phyloP scores from a whole-genome alignment of 2,797 vertebrate genomes.

The Spheniscus humboldti region DNA sequence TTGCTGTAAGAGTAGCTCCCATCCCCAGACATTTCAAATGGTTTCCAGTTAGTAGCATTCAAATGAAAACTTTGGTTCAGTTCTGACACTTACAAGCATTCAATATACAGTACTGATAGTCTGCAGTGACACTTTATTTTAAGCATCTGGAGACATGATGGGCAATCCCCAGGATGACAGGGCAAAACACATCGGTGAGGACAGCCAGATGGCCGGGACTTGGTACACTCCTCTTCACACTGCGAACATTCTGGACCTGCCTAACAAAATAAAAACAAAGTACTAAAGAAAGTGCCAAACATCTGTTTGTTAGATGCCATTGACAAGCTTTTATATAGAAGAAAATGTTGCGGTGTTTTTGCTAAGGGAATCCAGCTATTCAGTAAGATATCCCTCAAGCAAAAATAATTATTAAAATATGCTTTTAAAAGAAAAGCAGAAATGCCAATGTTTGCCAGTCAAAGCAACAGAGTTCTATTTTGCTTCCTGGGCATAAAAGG shows the following conservation, averaged over 20 bases:
- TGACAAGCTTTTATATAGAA: not conserved
- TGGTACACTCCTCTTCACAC: conserved; percentile 83
- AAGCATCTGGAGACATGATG: conserved; percentile 83
- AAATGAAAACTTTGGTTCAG: not conserved
- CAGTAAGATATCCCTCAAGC: not conserved
- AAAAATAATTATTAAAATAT: not conserved
- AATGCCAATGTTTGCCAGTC: not conserved
- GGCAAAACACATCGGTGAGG: conserved; percentile 80
- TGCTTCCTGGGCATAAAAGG: not conserved
- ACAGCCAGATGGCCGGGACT: conserved; percentile 79
- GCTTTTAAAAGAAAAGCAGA: not conserved
- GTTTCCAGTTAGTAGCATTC: not conserved
- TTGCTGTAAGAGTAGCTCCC: not conserved
- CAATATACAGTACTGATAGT: conserved; percentile 81
- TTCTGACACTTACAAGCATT: conserved; percentile 79
- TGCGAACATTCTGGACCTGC: conserved; percentile 78
- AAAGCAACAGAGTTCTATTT: not conserved
- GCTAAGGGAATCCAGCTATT: not conserved
- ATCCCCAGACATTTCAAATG: not conserved
- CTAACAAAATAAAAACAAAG: conserved; percentile 58
- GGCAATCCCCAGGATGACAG: conserved; percentile 83
- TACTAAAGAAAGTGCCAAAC: not conserved
- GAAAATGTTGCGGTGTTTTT: not conserved
- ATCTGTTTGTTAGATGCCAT: not conserved
- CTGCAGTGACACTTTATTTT: conserved; percentile 90